Base-by-base conservation (phyloP, 2,888 invertebrate genomes). In the Carpatolechia fugitivella region DNA sequence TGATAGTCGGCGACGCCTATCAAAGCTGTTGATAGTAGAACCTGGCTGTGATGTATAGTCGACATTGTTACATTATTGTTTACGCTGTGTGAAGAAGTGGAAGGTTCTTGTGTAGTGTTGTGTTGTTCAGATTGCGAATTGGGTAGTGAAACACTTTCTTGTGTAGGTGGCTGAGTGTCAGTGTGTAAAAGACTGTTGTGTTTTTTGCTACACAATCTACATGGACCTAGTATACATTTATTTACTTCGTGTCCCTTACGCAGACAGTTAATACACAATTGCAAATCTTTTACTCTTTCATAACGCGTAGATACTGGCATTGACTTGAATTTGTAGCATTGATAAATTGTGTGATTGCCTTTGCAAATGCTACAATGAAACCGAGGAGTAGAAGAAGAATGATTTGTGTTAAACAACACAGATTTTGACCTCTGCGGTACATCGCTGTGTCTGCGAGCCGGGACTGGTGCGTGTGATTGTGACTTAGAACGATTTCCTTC, bases 211-310 rank as follows among this genome's bases (percentile, higher is more conserved):
- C n/a, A n/a, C n/a, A 47, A 5, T 7, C 18, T 49, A 18, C 49
- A 49, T 3, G 49, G 49, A n/a, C 33, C 49, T 20, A 49, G 49
- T 35, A 55, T 55, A 40, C 64, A 63, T 35, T 51, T 52, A 10
- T 20, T 14, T 38, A 20, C 52, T 31, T 48, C 57, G 53, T 63
- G 63, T 10, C 57, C 62, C 47, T 52, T 14, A 14, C 62, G 60
- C 47, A 62, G 55, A 40, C 62, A 62, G 49, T 61, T 61, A 8
- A 48, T 52, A 50, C 63, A 63, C 13, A 60, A 31, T 10, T 55
- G 56, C 24, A 64, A 51, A 57, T 51, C 54, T 51, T 60, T 63
- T 7, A 38, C 53, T 47, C 59, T 54, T 13, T 57, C 40, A 38
- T 50, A 47, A 3, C 59, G 29, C 6, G 49, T 16, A 33, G 56